phyloP scores from a whole-genome alignment of 2,888 invertebrate species.

The Drosophila neonasuta region DNA sequence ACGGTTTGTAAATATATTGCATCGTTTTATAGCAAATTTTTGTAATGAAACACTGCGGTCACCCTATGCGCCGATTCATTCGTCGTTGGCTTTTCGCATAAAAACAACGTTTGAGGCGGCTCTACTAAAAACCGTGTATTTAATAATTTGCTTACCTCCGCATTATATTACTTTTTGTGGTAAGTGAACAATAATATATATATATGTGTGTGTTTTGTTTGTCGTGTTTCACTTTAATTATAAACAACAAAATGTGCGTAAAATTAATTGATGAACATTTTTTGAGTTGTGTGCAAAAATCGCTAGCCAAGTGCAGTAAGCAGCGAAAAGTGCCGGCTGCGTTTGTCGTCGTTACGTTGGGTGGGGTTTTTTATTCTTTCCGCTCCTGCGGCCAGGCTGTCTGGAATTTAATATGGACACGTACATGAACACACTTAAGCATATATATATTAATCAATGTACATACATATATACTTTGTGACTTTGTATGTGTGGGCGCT shows the following conservation, averaged over 20 bases:
- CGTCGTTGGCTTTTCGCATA: constrained; percentile 56
- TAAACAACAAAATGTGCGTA: constrained; percentile 49
- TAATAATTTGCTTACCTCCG: constrained; percentile 24
- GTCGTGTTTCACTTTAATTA: constrained; percentile 35
- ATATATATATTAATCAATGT: neutral
- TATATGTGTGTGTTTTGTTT: constrained; percentile 18
- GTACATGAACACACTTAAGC: constrained; percentile 12
- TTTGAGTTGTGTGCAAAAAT: constrained; percentile 8
- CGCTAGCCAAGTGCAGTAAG: constrained; percentile 28
- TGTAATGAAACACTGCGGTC: neutral
- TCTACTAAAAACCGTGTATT: constrained; percentile 12
- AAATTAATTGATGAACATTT: constrained; percentile 13
- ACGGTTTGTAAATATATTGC: too few relatives aligned
- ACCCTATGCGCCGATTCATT: constrained; percentile 24
- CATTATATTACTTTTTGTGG: constrained; percentile 42
- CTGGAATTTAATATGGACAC: constrained; percentile 50
- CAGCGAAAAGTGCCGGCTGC: constrained; percentile 53
- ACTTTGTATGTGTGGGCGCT: constrained; percentile 44
- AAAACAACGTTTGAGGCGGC: constrained; percentile 44
- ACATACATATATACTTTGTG: neutral
- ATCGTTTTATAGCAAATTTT: neutral
- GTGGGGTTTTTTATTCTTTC: constrained; percentile 50
- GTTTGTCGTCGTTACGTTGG: constrained; percentile 38
- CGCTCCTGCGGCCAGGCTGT: constrained; percentile 54
- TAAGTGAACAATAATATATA: constrained; percentile 36